These are phyloP conservation scores for Melanotaenia pygmaea DNA, from an alignment of 2,797 vertebrate species.

Conservation along the genomic window DNA sequence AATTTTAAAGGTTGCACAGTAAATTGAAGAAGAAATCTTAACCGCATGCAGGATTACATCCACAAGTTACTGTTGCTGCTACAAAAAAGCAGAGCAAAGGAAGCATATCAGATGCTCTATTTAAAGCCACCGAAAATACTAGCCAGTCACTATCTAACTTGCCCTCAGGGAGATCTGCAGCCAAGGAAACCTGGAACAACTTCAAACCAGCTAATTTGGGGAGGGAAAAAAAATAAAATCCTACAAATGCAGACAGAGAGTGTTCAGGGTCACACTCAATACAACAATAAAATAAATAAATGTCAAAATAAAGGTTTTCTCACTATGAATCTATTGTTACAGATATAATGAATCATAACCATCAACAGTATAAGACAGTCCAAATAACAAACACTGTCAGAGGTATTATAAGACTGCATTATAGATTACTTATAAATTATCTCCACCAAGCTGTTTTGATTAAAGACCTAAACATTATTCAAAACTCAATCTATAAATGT, in stretches of 20 bases:
- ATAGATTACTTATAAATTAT: not conserved
- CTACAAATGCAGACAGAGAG: not conserved
- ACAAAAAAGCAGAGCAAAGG: slow-evolving; percentile 30
- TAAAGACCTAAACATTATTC: not conserved
- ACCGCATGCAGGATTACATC: slow-evolving; percentile 38
- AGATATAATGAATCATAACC: not conserved
- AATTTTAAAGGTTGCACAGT: slow-evolving; percentile 39
- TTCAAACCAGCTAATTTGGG: slow-evolving; percentile 12
- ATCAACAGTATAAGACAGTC: not conserved
- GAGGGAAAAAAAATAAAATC: slow-evolving; percentile 18
- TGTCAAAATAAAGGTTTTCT: slow-evolving; percentile 2
- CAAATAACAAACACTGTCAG: not conserved
- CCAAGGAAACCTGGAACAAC: slow-evolving; percentile 33
- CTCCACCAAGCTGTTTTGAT: not conserved
- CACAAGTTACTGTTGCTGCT: slow-evolving; percentile 22
- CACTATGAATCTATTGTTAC: slow-evolving; percentile 1
- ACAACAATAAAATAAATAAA: not conserved
- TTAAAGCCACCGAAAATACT: slow-evolving; percentile 50
- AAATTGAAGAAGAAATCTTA: slow-evolving; percentile 47
- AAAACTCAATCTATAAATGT: not conserved
- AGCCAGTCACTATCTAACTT: slow-evolving; percentile 31
- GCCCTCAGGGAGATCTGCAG: slow-evolving; percentile 37
- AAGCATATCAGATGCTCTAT: slow-evolving; percentile 49
- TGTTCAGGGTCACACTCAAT: not conserved
- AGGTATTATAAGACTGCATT: not conserved